A percentile compares a stretch with the other conserved stretches of the same genome.
Conservation (phyloP, 2,888 invertebrate genomes). For the Caenorhabditis macrosperma region DNA sequence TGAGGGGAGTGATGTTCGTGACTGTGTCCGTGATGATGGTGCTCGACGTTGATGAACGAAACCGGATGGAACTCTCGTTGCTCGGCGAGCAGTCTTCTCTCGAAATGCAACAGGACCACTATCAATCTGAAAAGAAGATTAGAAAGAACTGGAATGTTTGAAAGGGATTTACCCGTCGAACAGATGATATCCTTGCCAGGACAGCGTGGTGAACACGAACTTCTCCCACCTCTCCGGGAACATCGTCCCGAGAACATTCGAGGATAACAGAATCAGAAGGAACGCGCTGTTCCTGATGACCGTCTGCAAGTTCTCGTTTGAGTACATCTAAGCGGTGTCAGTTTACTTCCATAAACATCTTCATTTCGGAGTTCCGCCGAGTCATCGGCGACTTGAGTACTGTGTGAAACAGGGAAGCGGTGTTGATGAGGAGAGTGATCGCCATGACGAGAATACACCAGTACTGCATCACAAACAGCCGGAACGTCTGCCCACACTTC, state of each 20-base stretch:
- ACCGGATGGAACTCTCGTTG: neutral
- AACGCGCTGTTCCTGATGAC: neutral
- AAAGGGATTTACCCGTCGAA: conserved; percentile 41
- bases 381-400: neutral
- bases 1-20: conserved; percentile 15
- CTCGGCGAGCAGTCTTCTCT: conserved; percentile 15
- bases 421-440: neutral
- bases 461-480: conserved; percentile 8
- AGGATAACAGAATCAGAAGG: neutral
- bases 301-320: neutral
- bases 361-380: neutral
- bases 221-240: conserved; percentile 10
- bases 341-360: conserved; percentile 2
- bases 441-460: neutral
- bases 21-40: neutral
- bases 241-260: neutral
- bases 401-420: neutral
- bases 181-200: conserved; percentile 24
- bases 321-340: neutral
- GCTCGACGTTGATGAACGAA: conserved; percentile 34
- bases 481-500: conserved; percentile 32
- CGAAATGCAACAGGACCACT: conserved; percentile 7
- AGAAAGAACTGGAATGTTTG: no score
- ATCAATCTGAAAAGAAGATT: conserved; percentile 16
- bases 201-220: conserved; percentile 6